Evolutionary conservation across 2,113 vertebrate species (phyloP).

Genomic region (Dicentrarchus labrax): DNA sequence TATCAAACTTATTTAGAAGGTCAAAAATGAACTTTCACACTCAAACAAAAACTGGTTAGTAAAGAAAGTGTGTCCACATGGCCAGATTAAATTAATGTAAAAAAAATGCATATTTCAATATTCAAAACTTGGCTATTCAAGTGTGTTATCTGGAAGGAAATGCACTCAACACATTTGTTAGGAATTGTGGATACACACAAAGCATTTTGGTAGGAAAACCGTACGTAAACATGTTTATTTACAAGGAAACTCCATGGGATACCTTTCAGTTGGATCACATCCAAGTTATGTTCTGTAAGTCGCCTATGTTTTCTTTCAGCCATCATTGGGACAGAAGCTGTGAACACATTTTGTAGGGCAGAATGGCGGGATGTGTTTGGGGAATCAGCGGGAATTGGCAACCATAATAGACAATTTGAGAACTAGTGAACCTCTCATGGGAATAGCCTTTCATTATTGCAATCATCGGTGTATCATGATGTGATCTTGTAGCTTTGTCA

Average conservation of each 20-base stretch:
- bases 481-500: constrained; percentile 46
- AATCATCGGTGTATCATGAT: constrained; percentile 59
- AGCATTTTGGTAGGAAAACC: background rate
- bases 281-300: constrained; percentile 16
- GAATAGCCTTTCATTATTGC: constrained; percentile 64
- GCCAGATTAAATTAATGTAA: background rate
- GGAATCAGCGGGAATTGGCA: constrained; percentile 59
- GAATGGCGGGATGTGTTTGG: constrained; percentile 40
- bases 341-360: constrained; percentile 18
- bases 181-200: background rate
- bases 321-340: constrained; percentile 28
- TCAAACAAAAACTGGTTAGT: background rate
- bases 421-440: constrained; percentile 48
- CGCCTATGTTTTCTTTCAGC: constrained; percentile 4
- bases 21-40: background rate
- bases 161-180: background rate
- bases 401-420: constrained; percentile 60
- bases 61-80: background rate
- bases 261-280: constrained; percentile 9
- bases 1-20: background rate
- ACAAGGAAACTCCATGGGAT: constrained; percentile 1
- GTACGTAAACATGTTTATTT: constrained; percentile 17
- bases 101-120: constrained; percentile 7
- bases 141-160: background rate
- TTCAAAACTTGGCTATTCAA: constrained; percentile 1